These are phyloP conservation scores for Leptodirus hochenwartii DNA, from an alignment of 2,888 invertebrate species.

Conservation along the genomic window DNA sequence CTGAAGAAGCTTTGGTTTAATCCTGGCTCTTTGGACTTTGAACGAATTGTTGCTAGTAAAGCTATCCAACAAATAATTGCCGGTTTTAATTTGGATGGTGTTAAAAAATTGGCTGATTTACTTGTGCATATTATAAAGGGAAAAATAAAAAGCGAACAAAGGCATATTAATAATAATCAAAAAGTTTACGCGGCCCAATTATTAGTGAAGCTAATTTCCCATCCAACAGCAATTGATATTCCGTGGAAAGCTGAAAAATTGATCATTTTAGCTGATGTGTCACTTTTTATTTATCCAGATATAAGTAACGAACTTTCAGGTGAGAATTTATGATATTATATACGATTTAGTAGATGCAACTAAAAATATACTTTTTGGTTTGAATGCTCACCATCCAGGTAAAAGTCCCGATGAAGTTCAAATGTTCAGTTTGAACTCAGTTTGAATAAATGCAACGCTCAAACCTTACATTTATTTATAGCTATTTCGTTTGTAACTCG, in stretches of 20 bases:
- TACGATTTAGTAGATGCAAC: no score
- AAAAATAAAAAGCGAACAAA: constrained; percentile 20
- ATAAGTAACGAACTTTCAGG: constrained; percentile 42
- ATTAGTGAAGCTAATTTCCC: constrained; percentile 28
- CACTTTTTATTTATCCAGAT: constrained; percentile 36
- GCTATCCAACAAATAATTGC: constrained; percentile 43
- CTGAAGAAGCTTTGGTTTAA: constrained; percentile 44
- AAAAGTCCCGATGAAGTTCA: no score
- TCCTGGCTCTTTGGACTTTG: constrained; percentile 56
- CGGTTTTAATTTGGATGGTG: constrained; percentile 37
- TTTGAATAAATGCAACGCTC: no score
- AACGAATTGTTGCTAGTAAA: constrained; percentile 48
- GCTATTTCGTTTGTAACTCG: no score
- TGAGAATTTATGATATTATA: constrained; percentile 26
- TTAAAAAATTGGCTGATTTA: constrained; percentile 42
- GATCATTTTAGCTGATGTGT: constrained; percentile 42
- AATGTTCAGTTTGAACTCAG: no score
- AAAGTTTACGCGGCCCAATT: constrained; percentile 44
- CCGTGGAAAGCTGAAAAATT: constrained; percentile 49
- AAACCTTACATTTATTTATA: no score
- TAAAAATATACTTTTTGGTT: no score
- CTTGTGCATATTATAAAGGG: constrained; percentile 32
- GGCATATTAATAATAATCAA: constrained; percentile 47
- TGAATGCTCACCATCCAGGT: no score
- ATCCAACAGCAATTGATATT: constrained; percentile 25